Base-by-base conservation (phyloP, 2,797 vertebrate species). In the Acanthiza pusilla region DNA sequence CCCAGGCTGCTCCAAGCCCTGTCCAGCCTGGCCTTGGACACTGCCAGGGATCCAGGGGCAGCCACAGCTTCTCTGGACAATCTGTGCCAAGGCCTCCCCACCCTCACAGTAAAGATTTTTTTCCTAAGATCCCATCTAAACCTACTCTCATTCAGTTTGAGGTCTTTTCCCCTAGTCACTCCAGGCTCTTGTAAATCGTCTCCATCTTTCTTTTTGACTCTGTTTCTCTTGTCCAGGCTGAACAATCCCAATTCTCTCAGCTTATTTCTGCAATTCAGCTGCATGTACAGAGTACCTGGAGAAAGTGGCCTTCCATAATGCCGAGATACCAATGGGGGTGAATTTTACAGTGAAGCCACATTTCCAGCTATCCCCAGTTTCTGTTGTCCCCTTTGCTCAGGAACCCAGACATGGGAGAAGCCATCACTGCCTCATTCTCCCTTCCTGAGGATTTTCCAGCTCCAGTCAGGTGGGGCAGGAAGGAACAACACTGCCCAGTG, bases 141-240 rank as follows among this genome's bases (percentile, higher is more conserved):
- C 27, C 19, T 10, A 8, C 23, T 75, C 34, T n/a, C 0, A 0
- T 25, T 43, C 36, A n/a, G 8, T 45, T 5, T 82, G 63, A 38
- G 70, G 5, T 16, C 23, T n/a, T 11, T 2, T 2, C 9, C 2
- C 6, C 5, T 57, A 45, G 16, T 21, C 27, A n/a, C 57, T 63
- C 36, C 50, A 30, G 19, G 32, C 22, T 36, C 48, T 10, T 43
- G 16, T 21, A 75, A 82, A 75, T 29, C 9, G 7, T 18, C 4
- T 68, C 55, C 48, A 34, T 60, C 36, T 57, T 76, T 45, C 32
- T 55, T 53, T 32, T 27, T 15, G 43, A 22, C 27, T 23, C 19
- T 22, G 8, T 38, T 76, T 50, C n/a, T 68, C 36, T 50, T 62
- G 23, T 82, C 42, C 71, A 70, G 30, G 19, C 23, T 70, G 63